Conservation (phyloP, 2,888 invertebrate genomes). For the Phymatocera aterrima region DNA sequence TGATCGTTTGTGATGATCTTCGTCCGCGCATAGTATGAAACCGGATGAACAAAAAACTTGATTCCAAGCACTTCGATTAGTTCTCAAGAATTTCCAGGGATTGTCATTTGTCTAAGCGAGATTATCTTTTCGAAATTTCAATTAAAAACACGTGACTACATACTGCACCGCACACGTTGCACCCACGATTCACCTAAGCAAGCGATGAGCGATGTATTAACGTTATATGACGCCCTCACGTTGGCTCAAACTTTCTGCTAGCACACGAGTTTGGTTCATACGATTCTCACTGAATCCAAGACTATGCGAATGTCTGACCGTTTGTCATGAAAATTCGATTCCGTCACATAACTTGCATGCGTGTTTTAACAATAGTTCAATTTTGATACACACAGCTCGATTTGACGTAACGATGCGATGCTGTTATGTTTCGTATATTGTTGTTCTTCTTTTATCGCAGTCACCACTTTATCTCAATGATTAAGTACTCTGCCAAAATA, state of each 20-base stretch:
- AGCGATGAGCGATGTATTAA: background rate
- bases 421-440: no score
- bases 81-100: background rate
- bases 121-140: background rate
- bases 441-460: no score
- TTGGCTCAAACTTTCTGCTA: background rate
- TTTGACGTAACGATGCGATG: background rate
- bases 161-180: background rate
- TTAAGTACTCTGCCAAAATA: background rate
- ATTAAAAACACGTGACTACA: constrained; percentile 24
- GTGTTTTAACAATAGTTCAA: background rate
- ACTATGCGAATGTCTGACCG: background rate
- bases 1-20: background rate
- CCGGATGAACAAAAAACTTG: background rate
- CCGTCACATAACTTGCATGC: constrained; percentile 3
- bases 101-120: background rate
- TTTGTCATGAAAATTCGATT: background rate
- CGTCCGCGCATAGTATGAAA: no score
- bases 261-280: background rate
- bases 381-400: background rate
- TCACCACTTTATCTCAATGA: background rate
- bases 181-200: no score
- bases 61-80: background rate
- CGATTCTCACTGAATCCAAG: background rate
- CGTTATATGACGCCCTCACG: background rate